Evolutionary conservation across 1,140 invertebrate species (phyloP).

Genomic region (Nymphalis io): DNA sequence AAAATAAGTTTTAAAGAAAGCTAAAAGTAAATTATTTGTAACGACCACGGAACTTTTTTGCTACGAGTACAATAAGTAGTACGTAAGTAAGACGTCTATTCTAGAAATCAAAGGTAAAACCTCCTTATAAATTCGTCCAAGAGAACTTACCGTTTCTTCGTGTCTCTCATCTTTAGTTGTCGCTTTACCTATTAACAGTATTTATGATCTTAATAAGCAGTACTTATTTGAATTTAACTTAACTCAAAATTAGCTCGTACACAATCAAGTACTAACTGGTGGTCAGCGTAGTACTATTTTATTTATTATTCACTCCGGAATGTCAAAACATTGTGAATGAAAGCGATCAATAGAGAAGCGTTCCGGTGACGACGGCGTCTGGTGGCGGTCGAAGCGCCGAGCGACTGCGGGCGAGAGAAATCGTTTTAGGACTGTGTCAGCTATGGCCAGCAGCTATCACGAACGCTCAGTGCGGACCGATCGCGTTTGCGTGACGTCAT

Average conservation of each 20-base stretch:
- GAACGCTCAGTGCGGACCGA: background rate
- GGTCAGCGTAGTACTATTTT: conserved; percentile 13
- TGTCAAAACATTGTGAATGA: conserved; percentile 56
- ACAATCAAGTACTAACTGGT: background rate
- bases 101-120: too few species aligned
- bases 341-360: conserved; percentile 51
- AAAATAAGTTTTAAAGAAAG: too few species aligned
- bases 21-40: too few species aligned
- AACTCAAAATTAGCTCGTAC: background rate
- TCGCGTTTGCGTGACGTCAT: conserved; percentile 10
- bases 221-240: background rate
- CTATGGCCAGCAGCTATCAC: conserved; percentile 13
- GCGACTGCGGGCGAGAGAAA: conserved; percentile 30
- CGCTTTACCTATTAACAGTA: background rate
- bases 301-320: conserved; percentile 16
- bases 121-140: background rate
- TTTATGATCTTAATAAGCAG: background rate
- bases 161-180: conserved; percentile 54
- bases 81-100: too few species aligned
- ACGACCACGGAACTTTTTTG: too few species aligned
- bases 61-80: too few species aligned
- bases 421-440: background rate
- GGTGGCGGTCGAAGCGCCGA: conserved; percentile 36
- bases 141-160: conserved; percentile 52
- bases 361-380: conserved; percentile 42